Evolutionary conservation across 2,797 vertebrate genomes (phyloP), one percentile per base, ranked within the genome.

Genomic region (Nannoperca australis): DNA sequence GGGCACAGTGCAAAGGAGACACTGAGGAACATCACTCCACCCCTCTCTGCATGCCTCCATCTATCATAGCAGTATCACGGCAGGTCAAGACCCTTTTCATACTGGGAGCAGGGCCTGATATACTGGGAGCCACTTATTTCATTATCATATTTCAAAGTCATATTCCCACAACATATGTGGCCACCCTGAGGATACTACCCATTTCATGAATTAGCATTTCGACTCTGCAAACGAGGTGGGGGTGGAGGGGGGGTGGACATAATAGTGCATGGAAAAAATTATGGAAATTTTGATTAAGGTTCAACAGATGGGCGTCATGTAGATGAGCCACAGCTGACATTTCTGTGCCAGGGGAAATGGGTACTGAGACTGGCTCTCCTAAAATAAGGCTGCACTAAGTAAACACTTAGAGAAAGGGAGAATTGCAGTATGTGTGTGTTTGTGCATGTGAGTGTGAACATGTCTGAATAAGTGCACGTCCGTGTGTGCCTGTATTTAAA

Each of bases 281-380:
- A 89, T 85, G 89, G 82, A 86, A 81, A 89, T 81, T 86, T 84
- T 88, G 85, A 92, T 89, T 88, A 93, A 81, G 82, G 82, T 88
- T 82, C 88, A 94, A 89, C 91, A 93, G 91, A 94, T 94, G 91
- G 87, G 34, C 66, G 22, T 86, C 73, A 62, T 90, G 92, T 85
- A 81, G 84, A 89, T 66, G 83, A 90, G 86, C 81, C 71, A 60
- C 76, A 89, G 84, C 82, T 90, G 89, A 92, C 85, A 90, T 89
- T 90, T 86, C 53, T 73, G 67, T 72, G 81, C 78, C 85, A 65
- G 63, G 74, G 79, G 82, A 84, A 71, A 84, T 27, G 64, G 56
- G 61, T 54, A 66, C 54, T 0, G 45, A 77, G 79, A 55, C 53
- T 65, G 62, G 49, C 51, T 56, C 73, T 67, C 12, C 38, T 18